Conservation (phyloP, 2,888 invertebrate species). For the Mamestra brassicae region DNA sequence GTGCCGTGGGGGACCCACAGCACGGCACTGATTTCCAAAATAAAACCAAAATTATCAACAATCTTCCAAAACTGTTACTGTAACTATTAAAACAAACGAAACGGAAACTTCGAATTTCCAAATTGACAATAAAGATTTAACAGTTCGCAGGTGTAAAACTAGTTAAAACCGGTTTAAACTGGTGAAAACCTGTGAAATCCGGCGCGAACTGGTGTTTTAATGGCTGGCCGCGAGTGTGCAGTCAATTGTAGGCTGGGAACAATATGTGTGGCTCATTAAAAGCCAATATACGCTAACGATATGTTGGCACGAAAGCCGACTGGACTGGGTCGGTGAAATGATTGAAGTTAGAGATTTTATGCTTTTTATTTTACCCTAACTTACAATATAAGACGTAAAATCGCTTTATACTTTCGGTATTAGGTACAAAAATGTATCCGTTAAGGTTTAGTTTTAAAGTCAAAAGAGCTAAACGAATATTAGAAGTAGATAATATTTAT, state of each 20-base stretch:
- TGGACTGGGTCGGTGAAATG: neutral
- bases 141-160: constrained; percentile 57
- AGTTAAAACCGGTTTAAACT: constrained; percentile 54
- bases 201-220: constrained; percentile 63
- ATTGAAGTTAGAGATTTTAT: neutral
- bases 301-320: constrained; percentile 33
- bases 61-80: too few species aligned
- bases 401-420: too few species aligned
- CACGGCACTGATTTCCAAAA: too few species aligned
- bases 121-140: constrained; percentile 53
- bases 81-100: constrained; percentile 33
- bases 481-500: too few species aligned
- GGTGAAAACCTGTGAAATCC: constrained; percentile 55
- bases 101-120: constrained; percentile 14
- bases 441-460: too few species aligned
- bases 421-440: too few species aligned
- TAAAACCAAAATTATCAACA: too few species aligned
- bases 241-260: constrained; percentile 55
- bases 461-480: too few species aligned
- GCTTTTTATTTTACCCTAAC: neutral
- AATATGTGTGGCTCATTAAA: constrained; percentile 62
- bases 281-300: constrained; percentile 50
- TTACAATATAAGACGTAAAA: neutral
- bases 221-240: constrained; percentile 52
- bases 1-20: too few species aligned